Evolutionary conservation across 2,888 invertebrate genomes (phyloP).

Genomic region (Leptopilina syphax): DNA sequence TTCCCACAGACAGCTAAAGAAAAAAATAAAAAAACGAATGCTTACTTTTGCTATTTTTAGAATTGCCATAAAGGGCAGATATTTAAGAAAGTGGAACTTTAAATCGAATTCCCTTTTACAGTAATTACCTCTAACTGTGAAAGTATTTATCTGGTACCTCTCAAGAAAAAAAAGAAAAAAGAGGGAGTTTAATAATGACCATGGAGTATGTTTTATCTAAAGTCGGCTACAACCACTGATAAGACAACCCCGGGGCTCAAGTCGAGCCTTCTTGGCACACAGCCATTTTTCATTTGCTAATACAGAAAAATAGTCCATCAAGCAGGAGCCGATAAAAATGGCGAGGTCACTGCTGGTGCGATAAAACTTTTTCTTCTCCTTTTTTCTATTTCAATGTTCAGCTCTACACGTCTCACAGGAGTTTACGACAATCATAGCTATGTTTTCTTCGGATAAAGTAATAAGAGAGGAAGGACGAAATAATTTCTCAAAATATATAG

Average conservation of each 20-base stretch:
- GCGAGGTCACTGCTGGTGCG: slow-evolving; percentile 51
- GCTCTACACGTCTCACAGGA: slow-evolving; percentile 2
- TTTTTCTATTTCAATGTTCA: slow-evolving; percentile 17
- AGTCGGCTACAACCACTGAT: slow-evolving; percentile 50
- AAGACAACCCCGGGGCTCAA: slow-evolving; percentile 55
- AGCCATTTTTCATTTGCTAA: slow-evolving; percentile 68
- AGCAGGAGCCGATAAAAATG: slow-evolving; percentile 56
- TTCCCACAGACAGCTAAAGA: background rate
- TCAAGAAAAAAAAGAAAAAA: slow-evolving; percentile 43
- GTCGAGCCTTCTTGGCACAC: slow-evolving; percentile 57
- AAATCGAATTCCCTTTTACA: slow-evolving; percentile 49
- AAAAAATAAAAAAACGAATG: background rate
- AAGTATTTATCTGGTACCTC: slow-evolving; percentile 28
- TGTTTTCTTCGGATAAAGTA: background rate
- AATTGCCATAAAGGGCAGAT: slow-evolving; percentile 3
- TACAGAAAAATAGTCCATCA: slow-evolving; percentile 63
- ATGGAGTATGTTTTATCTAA: slow-evolving; percentile 56
- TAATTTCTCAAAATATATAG: background rate
- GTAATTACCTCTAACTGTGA: slow-evolving; percentile 26
- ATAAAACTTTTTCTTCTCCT: slow-evolving; percentile 53
- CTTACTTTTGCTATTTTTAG: background rate
- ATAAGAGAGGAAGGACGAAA: background rate
- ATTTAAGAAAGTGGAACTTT: slow-evolving; percentile 45
- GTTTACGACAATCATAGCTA: slow-evolving; percentile 34
- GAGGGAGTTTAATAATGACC: slow-evolving; percentile 60